Conservation (phyloP, 2,113 vertebrate genomes). For the Psittacara wagleri region DNA sequence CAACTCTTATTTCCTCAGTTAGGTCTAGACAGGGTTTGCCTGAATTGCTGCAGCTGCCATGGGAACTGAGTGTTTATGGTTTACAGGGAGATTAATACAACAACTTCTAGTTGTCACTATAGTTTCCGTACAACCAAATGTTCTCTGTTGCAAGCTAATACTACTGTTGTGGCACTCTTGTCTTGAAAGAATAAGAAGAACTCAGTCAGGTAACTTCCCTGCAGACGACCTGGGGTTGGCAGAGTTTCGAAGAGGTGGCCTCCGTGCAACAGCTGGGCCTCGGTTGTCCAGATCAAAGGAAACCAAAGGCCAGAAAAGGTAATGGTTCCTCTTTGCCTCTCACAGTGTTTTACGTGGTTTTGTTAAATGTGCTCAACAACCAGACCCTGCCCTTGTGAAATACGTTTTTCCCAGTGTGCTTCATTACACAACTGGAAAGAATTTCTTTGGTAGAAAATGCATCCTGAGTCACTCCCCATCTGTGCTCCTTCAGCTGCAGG, state of each 20-base stretch:
- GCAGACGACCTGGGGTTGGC: constrained; percentile 82
- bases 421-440: background rate
- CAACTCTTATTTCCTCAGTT: background rate
- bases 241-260: constrained; percentile 90
- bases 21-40: background rate
- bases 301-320: constrained; percentile 79
- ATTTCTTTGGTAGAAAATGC: background rate
- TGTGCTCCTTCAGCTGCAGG: background rate
- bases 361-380: background rate
- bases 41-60: background rate
- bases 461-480: background rate
- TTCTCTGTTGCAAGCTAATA: background rate
- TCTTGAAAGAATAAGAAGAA: constrained; percentile 87
- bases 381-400: background rate
- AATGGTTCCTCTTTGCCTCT: background rate
- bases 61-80: background rate
- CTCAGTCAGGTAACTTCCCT: constrained; percentile 90
- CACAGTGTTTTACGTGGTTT: rapidly evolving
- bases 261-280: constrained; percentile 95
- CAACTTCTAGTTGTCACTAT: background rate
- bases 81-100: background rate
- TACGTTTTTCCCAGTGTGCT: rapidly evolving
- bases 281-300: constrained; percentile 89
- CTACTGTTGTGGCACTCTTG: background rate
- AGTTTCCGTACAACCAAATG: background rate